A percentile compares a stretch with the other conserved stretches of the same genome.
Conservation (phyloP, 2,888 invertebrate species). For the Eupithecia inturbata region DNA sequence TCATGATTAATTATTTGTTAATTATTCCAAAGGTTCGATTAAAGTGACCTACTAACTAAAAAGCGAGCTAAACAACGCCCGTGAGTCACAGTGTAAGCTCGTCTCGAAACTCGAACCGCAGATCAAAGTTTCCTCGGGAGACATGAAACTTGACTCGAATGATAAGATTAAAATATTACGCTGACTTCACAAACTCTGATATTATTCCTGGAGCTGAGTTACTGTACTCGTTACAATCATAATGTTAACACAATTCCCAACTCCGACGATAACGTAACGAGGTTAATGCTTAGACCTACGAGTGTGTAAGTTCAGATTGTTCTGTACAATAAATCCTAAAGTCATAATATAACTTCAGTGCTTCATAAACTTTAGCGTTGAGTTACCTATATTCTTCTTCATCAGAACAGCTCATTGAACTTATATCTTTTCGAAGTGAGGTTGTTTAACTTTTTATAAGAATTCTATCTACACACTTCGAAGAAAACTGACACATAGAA, state of each 20-base stretch:
- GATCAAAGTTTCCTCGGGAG: slow-evolving; percentile 76
- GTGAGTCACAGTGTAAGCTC: slow-evolving; percentile 68
- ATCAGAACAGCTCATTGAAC: slow-evolving; percentile 47
- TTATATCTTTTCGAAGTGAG: slow-evolving; percentile 37
- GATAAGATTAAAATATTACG: slow-evolving; percentile 82
- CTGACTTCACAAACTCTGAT: slow-evolving; percentile 65
- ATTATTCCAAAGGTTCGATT: slow-evolving; percentile 31
- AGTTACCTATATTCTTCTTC: slow-evolving; percentile 48
- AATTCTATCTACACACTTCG: neutral
- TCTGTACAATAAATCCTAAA: slow-evolving; percentile 45
- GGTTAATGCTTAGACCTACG: slow-evolving; percentile 51
- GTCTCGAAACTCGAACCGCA: slow-evolving; percentile 72
- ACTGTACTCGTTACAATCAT: slow-evolving; percentile 57
- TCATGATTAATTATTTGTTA: neutral
- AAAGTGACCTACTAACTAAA: slow-evolving; percentile 29
- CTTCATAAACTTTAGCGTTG: slow-evolving; percentile 45
- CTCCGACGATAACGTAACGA: slow-evolving; percentile 51
- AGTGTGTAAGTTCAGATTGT: slow-evolving; percentile 49
- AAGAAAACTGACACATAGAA: neutral
- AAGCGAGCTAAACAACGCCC: slow-evolving; percentile 39
- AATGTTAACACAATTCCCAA: slow-evolving; percentile 56
- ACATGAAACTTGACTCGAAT: slow-evolving; percentile 76
- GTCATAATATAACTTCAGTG: slow-evolving; percentile 53
- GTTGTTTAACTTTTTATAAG: neutral
- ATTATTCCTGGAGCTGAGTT: slow-evolving; percentile 59